A percentile compares a stretch with the other conserved stretches of the same genome.
Evolutionary conservation across 2,113 vertebrate species (phyloP).

Genomic region (Thomomys bottae): DNA sequence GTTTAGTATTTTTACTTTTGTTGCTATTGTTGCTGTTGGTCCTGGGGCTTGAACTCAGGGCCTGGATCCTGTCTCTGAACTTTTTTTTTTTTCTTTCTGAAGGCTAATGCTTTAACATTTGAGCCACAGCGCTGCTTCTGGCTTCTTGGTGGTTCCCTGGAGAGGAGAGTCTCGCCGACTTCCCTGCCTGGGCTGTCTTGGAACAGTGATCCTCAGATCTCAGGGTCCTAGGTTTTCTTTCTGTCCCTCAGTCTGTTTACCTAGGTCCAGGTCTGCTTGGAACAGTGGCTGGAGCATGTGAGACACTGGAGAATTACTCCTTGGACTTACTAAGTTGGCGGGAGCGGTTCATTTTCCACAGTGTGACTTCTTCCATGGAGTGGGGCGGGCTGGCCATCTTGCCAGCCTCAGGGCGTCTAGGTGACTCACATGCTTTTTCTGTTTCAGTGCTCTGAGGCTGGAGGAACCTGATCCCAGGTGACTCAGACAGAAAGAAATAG

Average conservation of each 20-base stretch:
- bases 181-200: too few relatives aligned
- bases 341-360: not conserved
- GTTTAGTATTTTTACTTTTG: not conserved
- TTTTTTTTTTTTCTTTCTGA: too few relatives aligned
- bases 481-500: slow-evolving; percentile 51
- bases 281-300: not conserved
- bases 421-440: not conserved
- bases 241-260: not conserved
- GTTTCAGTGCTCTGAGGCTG: not conserved
- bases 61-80: too few relatives aligned
- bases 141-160: too few relatives aligned
- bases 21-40: too few relatives aligned
- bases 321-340: slow-evolving; percentile 6
- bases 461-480: slow-evolving; percentile 5
- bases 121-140: too few relatives aligned
- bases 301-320: not conserved
- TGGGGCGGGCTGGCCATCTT: too few relatives aligned
- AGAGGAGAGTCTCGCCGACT: too few relatives aligned
- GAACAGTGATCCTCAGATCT: too few relatives aligned
- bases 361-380: not conserved
- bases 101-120: too few relatives aligned
- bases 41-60: too few relatives aligned
- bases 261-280: not conserved
- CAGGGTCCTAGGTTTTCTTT: too few relatives aligned
- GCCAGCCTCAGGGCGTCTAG: not conserved